Evolutionary conservation across 2,888 invertebrate species (phyloP).

Genomic region (Caenorhabditis auriculariae): DNA sequence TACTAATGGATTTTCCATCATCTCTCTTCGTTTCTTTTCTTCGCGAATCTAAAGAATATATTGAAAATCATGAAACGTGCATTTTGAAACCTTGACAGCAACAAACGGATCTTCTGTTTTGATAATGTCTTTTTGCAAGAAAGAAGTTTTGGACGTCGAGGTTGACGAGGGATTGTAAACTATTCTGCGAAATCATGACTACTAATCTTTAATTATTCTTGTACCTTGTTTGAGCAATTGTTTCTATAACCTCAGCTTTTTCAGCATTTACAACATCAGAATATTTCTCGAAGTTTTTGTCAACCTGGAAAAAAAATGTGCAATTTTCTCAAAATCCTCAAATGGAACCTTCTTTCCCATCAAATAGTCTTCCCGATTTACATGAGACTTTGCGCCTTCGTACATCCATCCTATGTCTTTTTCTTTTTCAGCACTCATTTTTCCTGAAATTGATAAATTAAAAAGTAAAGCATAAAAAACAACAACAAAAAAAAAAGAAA

Average conservation of each 20-base stretch:
- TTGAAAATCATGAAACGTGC: background rate
- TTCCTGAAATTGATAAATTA: no score
- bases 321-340: background rate
- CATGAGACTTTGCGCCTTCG: conserved; percentile 52
- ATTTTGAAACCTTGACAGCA: conserved; percentile 44
- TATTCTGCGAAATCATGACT: conserved; percentile 5
- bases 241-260: conserved; percentile 40
- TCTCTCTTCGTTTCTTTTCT: conserved; percentile 44
- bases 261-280: conserved; percentile 54
- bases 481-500: no score
- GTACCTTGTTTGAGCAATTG: conserved; percentile 23
- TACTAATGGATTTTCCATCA: conserved; percentile 55
- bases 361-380: conserved; percentile 57
- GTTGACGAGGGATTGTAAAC: conserved; percentile 6
- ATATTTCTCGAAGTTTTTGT: conserved; percentile 59
- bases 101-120: conserved; percentile 57
- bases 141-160: conserved; percentile 19
- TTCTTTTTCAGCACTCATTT: conserved; percentile 12
- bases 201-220: background rate
- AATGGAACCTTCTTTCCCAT: conserved; percentile 50
- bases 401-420: conserved; percentile 58
- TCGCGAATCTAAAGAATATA: conserved; percentile 38
- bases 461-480: no score
- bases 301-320: conserved; percentile 36
- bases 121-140: conserved; percentile 44